Conservation (phyloP, 2,888 invertebrate species). For the Nomada goodeniana region DNA sequence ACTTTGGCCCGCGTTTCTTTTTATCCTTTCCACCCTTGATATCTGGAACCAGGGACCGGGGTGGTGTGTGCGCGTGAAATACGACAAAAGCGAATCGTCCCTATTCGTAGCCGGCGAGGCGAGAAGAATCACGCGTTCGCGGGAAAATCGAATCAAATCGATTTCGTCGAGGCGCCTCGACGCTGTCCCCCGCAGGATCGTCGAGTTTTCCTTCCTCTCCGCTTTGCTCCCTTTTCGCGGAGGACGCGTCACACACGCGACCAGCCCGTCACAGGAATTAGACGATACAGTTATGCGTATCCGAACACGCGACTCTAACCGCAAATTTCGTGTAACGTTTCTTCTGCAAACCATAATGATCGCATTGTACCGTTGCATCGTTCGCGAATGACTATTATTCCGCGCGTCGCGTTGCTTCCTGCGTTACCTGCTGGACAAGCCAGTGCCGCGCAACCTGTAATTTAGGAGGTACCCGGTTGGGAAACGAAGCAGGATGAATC, state of each 20-base stretch:
- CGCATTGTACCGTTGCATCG: neutral
- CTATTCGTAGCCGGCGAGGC: slow-evolving; percentile 68
- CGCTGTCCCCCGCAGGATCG: slow-evolving; percentile 19
- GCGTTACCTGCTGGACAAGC: neutral
- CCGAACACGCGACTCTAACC: neutral
- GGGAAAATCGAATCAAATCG: slow-evolving; percentile 71
- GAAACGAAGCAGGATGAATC: neutral
- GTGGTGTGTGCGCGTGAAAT: slow-evolving; percentile 60
- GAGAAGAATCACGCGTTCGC: slow-evolving; percentile 57
- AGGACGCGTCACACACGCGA: slow-evolving; percentile 2
- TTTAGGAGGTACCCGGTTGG: slow-evolving; percentile 1
- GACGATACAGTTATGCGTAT: slow-evolving; percentile 33
- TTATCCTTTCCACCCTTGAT: slow-evolving; percentile 46
- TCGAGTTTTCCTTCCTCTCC: neutral
- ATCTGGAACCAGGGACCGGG: slow-evolving; percentile 30
- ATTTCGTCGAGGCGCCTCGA: slow-evolving; percentile 62
- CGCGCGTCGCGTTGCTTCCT: neutral
- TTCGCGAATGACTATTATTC: neutral
- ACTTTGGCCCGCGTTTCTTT: slow-evolving; percentile 42
- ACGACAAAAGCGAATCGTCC: slow-evolving; percentile 68
- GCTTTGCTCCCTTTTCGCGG: neutral
- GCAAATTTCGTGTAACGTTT: slow-evolving; percentile 7
- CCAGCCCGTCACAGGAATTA: slow-evolving; percentile 21
- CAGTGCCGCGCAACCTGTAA: slow-evolving; percentile 29
- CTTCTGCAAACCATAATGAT: slow-evolving; percentile 6